Evolutionary conservation across 2,113 vertebrate genomes (phyloP), one percentile per base, ranked within the genome.

Genomic region (Nesogale talazaci): DNA sequence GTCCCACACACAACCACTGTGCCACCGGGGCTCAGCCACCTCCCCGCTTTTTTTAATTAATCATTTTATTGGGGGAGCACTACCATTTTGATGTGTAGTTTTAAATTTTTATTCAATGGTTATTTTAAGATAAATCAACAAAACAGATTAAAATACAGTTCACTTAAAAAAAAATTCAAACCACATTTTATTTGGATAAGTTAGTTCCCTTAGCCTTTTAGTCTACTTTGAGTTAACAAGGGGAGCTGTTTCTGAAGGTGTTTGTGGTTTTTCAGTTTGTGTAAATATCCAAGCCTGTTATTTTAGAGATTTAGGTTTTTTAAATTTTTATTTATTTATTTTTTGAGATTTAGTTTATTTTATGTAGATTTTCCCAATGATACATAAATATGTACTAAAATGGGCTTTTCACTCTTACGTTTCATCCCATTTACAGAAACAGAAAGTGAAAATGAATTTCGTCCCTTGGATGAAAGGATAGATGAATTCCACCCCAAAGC

Each of bases 401-500:
- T 20, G 25, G 1, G 40, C 29, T 76, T 23, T 84, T 77, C 22
- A 87, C 19, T 88, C 87, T 88, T 82, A 56, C 83, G 91, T 34
- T 84, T 23, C 27, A 11, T 57, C 34, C 61, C 65, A 59, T 52
- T 90, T 97, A 89, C 96, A 99, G 99, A 99, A 98, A 99, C 99
- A 0, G 99, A 99, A 98, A 99, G 99, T 1, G 99, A 99, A 98
- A 99, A 99, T 90, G 99, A 99, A 97, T 99, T 99, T 94, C 98
- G 99, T 63, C 99, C 99, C 61, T 96, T 99, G 97, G 99, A 99
- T 97, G 99, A 99, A 96, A 98, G 99, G 96, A 99, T 99, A 98
- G 99, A 99, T 56, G 99, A 99, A 92, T 99, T 99, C 97, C 99
- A 99, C 94, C 99, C 99, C 0, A 99, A 99, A 98, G 99, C 99